Evolutionary conservation across 2,797 vertebrate species (phyloP).

Genomic region (Pangasius mekongensis): DNA sequence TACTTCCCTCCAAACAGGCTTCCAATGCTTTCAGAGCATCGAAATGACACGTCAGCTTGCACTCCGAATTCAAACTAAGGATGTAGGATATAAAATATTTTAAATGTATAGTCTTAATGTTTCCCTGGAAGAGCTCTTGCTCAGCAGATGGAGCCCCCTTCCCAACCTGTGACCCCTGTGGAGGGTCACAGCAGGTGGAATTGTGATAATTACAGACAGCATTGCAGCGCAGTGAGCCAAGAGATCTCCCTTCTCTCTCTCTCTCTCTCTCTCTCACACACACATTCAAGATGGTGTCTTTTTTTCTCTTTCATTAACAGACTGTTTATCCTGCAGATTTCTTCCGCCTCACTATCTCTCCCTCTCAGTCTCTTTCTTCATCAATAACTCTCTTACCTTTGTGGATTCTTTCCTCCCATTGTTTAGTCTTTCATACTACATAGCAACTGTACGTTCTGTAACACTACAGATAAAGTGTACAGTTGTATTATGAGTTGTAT

Average conservation of each 20-base stretch:
- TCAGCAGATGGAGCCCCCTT: conserved; percentile 50
- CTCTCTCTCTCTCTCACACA: not conserved
- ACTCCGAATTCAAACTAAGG: not conserved
- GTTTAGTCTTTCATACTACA: conserved; percentile 19
- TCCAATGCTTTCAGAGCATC: not conserved
- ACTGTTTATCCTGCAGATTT: not conserved
- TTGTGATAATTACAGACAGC: conserved; percentile 56
- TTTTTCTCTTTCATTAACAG: conserved; percentile 9
- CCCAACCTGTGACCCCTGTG: conserved; percentile 52
- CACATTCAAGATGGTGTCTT: not conserved
- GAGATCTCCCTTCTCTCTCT: not conserved
- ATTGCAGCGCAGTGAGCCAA: conserved; percentile 9
- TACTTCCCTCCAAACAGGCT: not conserved
- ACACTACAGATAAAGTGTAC: not conserved
- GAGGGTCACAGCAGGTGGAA: conserved; percentile 52
- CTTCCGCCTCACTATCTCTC: not conserved
- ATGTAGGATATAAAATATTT: not conserved
- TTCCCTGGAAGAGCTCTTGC: conserved; percentile 42
- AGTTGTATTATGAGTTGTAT: not conserved
- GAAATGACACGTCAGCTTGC: not conserved
- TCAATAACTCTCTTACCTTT: not conserved
- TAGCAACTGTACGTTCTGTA: not conserved
- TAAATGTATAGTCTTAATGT: not conserved
- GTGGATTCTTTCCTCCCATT: not conserved
- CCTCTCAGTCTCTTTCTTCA: not conserved